Conservation (phyloP, 2,797 vertebrate genomes). For the Kryptolebias ocellatus region DNA sequence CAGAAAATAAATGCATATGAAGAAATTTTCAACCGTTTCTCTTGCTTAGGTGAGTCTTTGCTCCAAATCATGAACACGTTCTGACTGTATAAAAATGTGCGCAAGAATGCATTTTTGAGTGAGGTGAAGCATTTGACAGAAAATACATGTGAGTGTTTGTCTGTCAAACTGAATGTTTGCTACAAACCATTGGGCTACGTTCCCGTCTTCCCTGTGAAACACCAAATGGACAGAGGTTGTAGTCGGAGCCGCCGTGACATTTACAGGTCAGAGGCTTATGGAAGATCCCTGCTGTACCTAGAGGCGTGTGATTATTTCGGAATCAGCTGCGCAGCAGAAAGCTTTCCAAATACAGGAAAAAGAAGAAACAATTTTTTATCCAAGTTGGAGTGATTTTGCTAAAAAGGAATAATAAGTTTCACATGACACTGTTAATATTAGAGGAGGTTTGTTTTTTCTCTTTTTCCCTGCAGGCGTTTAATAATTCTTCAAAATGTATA, state of each 20-base stretch:
- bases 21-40: background rate
- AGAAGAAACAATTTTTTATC: slow-evolving; percentile 28
- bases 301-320: slow-evolving; percentile 53
- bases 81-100: background rate
- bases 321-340: slow-evolving; percentile 15
- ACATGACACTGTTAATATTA: slow-evolving; percentile 9
- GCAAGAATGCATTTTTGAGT: background rate
- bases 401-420: slow-evolving; percentile 15
- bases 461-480: background rate
- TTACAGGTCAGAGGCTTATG: slow-evolving; percentile 59
- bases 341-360: slow-evolving; percentile 23
- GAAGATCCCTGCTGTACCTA: slow-evolving; percentile 54
- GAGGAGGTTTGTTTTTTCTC: slow-evolving; percentile 4
- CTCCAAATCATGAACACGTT: background rate
- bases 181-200: slow-evolving; percentile 38
- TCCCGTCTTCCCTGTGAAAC: slow-evolving; percentile 37
- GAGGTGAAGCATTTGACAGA: slow-evolving; percentile 1
- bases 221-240: slow-evolving; percentile 56
- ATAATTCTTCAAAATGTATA: slow-evolving; percentile 7
- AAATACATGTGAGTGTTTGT: slow-evolving; percentile 8
- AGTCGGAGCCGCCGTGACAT: slow-evolving; percentile 60
- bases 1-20: too few relatives aligned
- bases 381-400: slow-evolving; percentile 5
- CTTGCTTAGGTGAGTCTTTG: background rate
- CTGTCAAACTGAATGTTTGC: slow-evolving; percentile 11